These are phyloP conservation scores for Zaprionus capensis DNA, from an alignment of 1,140 invertebrate genomes.

Conservation along the genomic window DNA sequence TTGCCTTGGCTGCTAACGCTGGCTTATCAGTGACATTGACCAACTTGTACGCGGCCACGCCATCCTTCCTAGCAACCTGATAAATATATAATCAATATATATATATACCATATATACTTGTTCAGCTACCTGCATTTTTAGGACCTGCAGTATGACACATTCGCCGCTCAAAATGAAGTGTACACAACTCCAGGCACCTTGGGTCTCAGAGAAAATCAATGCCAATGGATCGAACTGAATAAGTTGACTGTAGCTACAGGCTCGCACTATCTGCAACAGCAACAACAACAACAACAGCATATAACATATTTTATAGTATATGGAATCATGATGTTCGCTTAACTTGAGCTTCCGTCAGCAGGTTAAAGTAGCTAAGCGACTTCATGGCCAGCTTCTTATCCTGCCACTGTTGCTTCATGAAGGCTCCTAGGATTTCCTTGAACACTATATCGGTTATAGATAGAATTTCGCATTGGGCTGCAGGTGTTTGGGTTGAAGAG, in stretches of 20 bases:
- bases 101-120: not conserved
- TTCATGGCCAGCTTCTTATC: constrained; percentile 65
- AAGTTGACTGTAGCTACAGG: constrained; percentile 58
- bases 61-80: constrained; percentile 20
- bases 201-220: constrained; percentile 71
- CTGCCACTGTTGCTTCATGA: constrained; percentile 61
- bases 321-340: not conserved
- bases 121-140: constrained; percentile 63
- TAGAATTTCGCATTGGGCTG: constrained; percentile 54
- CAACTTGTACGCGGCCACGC: constrained; percentile 26
- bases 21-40: not conserved
- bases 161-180: constrained; percentile 80
- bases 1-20: not conserved
- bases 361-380: constrained; percentile 67
- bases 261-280: constrained; percentile 52
- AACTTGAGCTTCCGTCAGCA: constrained; percentile 66
- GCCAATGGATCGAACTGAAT: constrained; percentile 69
- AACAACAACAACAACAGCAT: not conserved
- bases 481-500: constrained; percentile 38
- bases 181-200: constrained; percentile 60
- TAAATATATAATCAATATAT: not conserved
- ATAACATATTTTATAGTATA: not conserved
- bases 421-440: constrained; percentile 40
- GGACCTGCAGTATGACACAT: constrained; percentile 76
- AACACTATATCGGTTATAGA: constrained; percentile 62